Evolutionary conservation across 2,888 invertebrate genomes (phyloP), one percentile per base, ranked within the genome.

Genomic region (Sussaba pulchella): DNA sequence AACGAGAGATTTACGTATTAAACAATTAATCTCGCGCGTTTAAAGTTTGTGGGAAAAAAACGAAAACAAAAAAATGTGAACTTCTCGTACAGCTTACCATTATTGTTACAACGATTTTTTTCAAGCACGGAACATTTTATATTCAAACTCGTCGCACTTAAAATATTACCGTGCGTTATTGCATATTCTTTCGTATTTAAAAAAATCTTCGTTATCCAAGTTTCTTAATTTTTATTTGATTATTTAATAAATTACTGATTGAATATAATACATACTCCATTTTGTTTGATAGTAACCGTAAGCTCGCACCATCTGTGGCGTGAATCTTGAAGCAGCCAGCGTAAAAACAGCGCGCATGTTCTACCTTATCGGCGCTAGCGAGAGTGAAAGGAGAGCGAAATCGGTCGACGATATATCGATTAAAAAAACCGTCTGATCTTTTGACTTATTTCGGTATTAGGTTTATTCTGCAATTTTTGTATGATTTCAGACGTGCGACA

Each of bases 401-500:
- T n/a, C 9, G 9, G 26, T 59, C 17, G 17, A 21, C 8, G 45
- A 50, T 14, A 14, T 45, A 43, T 47, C 14, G 14, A 17, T 12
- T n/a, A 36, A 26, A n/a, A n/a, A n/a, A n/a, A n/a, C n/a, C 9
- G 39, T 26, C 26, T 36, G 45, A 52, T 17, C 39, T 39, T n/a
- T n/a, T 24, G 36, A 57, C 17, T 2, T 12, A 26, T 57, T 57
- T 14, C 10, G 8, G 9, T 36, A 31, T 57, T 14, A 17, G 2
- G 14, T 31, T 26, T 0, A 14, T 39, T 10, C 8, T 36, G 3
- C 21, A 19, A 14, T 41, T 12, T 12, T 41, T 43, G 6, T 57
- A 78, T 39, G 64, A 77, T 88, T 88, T 78, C 87, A 92, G 91
- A 92, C 93, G 39, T 94, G 94, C 87, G 91, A 92, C 64, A 93